Percentiles rank a stretch among this genome's conserved stretches.
Conservation (phyloP, 2,888 invertebrate genomes). For the Drosophila nr. perissopoda region DNA sequence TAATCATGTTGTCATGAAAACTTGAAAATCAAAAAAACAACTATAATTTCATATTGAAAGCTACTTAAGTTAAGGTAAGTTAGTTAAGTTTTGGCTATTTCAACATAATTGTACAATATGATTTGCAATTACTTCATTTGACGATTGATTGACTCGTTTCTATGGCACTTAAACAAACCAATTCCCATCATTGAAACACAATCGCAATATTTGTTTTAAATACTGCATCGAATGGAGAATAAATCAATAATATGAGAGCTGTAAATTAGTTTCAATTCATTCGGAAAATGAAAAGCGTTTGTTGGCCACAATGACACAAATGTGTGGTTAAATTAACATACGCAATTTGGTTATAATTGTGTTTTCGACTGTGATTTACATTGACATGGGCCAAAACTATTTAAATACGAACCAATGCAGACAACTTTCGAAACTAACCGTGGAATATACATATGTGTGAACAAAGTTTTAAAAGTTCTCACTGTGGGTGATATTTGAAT, state of each 20-base stretch:
- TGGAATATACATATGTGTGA: conserved; percentile 7
- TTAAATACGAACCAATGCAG: conserved; percentile 18
- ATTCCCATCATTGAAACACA: not conserved
- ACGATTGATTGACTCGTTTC: not conserved
- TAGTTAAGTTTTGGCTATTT: not conserved
- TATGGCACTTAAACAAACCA: not conserved
- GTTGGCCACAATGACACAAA: conserved; percentile 1
- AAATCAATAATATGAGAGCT: not conserved
- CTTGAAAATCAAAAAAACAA: not conserved
- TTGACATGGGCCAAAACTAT: conserved; percentile 30
- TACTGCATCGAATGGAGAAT: not conserved
- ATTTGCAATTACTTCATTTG: not conserved
- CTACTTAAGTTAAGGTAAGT: not conserved
- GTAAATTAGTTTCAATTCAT: not conserved
- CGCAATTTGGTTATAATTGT: conserved; percentile 21
- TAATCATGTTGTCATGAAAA: not conserved
- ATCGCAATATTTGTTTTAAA: conserved; percentile 3
- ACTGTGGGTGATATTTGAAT: conserved; percentile 19
- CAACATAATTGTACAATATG: not conserved
- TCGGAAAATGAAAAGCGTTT: conserved; percentile 1
- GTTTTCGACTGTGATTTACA: conserved; percentile 40
- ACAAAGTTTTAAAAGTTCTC: conserved; percentile 41
- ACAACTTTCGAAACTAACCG: conserved; percentile 19
- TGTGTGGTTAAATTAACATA: conserved; percentile 13
- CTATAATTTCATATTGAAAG: not conserved